Evolutionary conservation across 2,888 invertebrate species (phyloP), one percentile per base, ranked within the genome.

Genomic region (Plebejus melissa): DNA sequence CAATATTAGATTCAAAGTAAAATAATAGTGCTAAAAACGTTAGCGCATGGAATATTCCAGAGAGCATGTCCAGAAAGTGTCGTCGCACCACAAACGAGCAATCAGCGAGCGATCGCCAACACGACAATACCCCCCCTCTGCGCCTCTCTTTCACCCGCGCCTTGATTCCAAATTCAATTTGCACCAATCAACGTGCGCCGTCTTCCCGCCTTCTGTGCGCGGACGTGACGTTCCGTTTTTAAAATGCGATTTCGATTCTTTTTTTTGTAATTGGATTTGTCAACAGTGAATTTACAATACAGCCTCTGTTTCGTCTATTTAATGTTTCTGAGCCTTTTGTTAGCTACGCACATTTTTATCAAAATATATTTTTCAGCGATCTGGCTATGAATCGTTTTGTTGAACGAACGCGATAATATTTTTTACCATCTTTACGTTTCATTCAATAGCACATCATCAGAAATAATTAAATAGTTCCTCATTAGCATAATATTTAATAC

Each of bases 61-160:
- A 72, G 4, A 78, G 60, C 83, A 4, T 80, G 82, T 90, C 91
- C 86, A 84, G 69, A 79, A n/a, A 82, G 81, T 32, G 46, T 81
- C 79, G 79, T 85, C 91, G 90, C 81, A 89, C 93, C 93, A 84
- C 93, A 92, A 93, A 91, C 93, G 90, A 90, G 92, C 93, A 93
- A 93, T 93, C 93, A 92, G 92, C 89, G 89, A 91, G 85, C 91
- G 91, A 93, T 93, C 93, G 93, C 91, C 90, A 90, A 91, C 93
- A 91, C 93, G 91, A 91, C 92, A 91, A 91, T 90, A 88, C 89
- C 86, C 87, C 86, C 79, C 60, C 60, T 60, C 60, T 11, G 4
- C 0, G 11, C 87, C 85, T 83, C 79, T 75, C 76, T 78, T 36
- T 36, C 65, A 65, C 65, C 65, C 65, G 65, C 76, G 81, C 78